Conservation (phyloP, 2,888 invertebrate genomes). For the Eulithis testata region DNA sequence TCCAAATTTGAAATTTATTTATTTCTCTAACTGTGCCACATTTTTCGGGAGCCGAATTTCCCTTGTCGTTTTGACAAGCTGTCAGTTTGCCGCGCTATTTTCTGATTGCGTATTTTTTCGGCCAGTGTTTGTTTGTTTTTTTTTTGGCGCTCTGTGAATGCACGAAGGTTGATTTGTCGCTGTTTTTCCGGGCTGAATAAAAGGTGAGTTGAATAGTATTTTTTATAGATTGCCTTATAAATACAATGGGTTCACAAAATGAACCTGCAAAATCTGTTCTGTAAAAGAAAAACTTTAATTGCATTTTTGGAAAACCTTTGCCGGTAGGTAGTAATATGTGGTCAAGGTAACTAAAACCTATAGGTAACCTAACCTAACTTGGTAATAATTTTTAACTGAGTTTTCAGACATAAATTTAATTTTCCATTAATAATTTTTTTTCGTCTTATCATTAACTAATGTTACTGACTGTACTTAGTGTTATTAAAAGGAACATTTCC, state of each 20-base stretch:
- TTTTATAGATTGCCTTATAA: slow-evolving; percentile 34
- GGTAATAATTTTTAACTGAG: too few relatives aligned
- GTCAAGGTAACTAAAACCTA: too few relatives aligned
- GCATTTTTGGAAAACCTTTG: not conserved
- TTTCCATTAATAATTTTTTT: too few relatives aligned
- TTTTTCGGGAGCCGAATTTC: slow-evolving; percentile 35
- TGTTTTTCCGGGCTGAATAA: slow-evolving; percentile 38
- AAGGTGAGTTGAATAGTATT: slow-evolving; percentile 46
- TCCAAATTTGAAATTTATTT: slow-evolving; percentile 40
- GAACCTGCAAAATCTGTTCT: slow-evolving; percentile 6
- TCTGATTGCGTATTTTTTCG: slow-evolving; percentile 51
- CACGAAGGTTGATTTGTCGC: slow-evolving; percentile 45
- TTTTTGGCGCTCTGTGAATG: slow-evolving; percentile 43
- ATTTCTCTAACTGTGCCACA: slow-evolving; percentile 33
- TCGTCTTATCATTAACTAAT: too few relatives aligned
- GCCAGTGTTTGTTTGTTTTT: slow-evolving; percentile 48
- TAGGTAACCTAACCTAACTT: too few relatives aligned
- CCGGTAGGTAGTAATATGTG: too few relatives aligned
- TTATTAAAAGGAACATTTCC: not conserved
- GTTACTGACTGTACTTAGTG: too few relatives aligned
- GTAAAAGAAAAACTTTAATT: slow-evolving; percentile 7
- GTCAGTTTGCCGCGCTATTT: slow-evolving; percentile 61
- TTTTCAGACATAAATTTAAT: too few relatives aligned
- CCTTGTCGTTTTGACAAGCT: slow-evolving; percentile 51
- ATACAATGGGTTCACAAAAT: slow-evolving; percentile 21